Evolutionary conservation across 2,113 vertebrate species (phyloP).

Genomic region (Calonectris borealis): DNA sequence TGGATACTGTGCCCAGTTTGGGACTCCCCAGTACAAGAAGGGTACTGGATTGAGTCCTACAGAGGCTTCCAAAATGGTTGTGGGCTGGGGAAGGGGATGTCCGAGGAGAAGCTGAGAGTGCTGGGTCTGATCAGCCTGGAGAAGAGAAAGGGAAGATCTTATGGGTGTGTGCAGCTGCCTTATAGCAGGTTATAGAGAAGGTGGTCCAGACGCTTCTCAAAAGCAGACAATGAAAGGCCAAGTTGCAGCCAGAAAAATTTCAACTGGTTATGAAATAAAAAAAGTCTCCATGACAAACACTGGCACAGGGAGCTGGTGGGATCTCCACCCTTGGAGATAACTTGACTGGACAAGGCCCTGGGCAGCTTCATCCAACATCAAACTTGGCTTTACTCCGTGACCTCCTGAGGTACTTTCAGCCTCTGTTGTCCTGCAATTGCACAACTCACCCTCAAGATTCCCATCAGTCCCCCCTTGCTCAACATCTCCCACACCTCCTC

Average conservation of each 20-base stretch:
- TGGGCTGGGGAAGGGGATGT: neutral
- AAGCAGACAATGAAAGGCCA: accelerated
- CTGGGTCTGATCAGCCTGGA: neutral
- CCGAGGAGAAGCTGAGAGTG: accelerated
- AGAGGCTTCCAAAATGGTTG: neutral
- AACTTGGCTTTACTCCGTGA: neutral
- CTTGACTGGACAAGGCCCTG: neutral
- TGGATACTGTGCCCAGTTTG: neutral
- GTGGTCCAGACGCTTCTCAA: neutral
- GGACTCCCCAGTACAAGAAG: neutral
- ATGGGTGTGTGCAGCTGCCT: neutral
- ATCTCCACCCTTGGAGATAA: neutral
- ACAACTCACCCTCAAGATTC: neutral
- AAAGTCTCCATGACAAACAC: neutral
- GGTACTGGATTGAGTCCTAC: neutral
- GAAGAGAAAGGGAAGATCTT: neutral
- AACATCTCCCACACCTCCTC: neutral
- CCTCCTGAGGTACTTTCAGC: neutral
- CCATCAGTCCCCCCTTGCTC: neutral
- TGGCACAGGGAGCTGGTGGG: neutral
- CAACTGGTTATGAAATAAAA: neutral
- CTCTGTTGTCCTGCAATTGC: neutral
- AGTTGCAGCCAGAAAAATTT: neutral
- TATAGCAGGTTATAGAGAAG: neutral
- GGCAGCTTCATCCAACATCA: neutral